phyloP scores from a whole-genome alignment of 2,888 invertebrate species.

The Ditula angustiorana region DNA sequence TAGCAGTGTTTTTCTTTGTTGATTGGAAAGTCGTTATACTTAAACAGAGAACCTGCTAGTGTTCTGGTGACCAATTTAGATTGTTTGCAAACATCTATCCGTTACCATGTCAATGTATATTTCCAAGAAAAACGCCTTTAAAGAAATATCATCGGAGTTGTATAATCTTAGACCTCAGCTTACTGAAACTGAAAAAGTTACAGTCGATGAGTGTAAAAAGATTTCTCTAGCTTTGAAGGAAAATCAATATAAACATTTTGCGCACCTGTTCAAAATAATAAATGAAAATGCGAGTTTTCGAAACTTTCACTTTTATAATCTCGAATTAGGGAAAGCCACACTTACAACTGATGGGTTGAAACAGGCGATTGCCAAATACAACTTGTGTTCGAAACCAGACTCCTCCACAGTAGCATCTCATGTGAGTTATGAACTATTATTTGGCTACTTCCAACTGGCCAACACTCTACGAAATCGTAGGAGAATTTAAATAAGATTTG shows the following conservation, averaged over 20 bases:
- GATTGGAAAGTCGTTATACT: background rate
- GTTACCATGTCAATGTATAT: background rate
- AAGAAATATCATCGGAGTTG: slow-evolving; percentile 8
- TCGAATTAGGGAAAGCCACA: background rate
- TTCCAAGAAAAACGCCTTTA: background rate
- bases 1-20: background rate
- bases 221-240: slow-evolving; percentile 1
- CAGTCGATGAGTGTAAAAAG: slow-evolving; percentile 6
- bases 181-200: slow-evolving; percentile 3
- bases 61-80: background rate
- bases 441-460: background rate
- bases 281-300: slow-evolving; percentile 6
- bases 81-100: too few relatives aligned
- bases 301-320: slow-evolving; percentile 13
- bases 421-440: slow-evolving; percentile 6
- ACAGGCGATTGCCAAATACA: slow-evolving; percentile 11
- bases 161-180: slow-evolving; percentile 3
- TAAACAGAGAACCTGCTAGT: too few relatives aligned
- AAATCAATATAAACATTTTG: background rate
- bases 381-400: slow-evolving; percentile 6
- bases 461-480: slow-evolving; percentile 14
- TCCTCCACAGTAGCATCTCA: background rate
- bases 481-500: slow-evolving; percentile 9
- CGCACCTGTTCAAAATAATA: slow-evolving; percentile 5
- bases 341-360: slow-evolving; percentile 1